Percentiles rank a stretch among this genome's conserved stretches.
These are phyloP conservation scores for Coregonus sp. DNA, from an alignment of 2,797 vertebrate species.

Conservation along the genomic window DNA sequence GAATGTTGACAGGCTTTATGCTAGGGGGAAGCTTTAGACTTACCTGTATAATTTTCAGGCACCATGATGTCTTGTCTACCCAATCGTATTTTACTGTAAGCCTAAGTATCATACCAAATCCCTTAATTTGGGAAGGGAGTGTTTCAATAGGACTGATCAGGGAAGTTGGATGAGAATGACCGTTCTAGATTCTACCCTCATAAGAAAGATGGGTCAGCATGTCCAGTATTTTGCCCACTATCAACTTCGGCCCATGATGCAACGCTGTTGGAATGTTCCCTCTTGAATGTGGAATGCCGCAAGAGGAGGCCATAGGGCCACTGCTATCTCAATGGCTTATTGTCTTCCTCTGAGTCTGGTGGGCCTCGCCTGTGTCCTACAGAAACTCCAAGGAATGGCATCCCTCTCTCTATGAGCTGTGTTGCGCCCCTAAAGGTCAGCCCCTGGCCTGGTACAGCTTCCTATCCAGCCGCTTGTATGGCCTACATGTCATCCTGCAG, in stretches of 20 bases:
- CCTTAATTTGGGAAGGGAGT: neutral
- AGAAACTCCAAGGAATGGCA: constrained; percentile 45
- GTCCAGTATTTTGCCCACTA: constrained; percentile 44
- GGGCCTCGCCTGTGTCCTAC: constrained; percentile 30
- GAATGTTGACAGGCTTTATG: too few relatives aligned
- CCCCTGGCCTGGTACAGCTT: neutral
- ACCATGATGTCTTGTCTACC: neutral
- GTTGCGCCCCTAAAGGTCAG: constrained; percentile 22
- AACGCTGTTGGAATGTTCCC: constrained; percentile 68
- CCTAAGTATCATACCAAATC: neutral
- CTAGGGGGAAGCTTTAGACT: neutral
- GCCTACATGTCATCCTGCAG: neutral
- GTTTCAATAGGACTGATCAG: neutral
- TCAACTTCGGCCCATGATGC: constrained; percentile 61
- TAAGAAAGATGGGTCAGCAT: constrained; percentile 34
- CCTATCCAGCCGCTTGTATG: neutral
- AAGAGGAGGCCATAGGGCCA: constrained; percentile 59
- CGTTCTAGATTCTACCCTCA: constrained; percentile 17
- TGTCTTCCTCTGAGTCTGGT: constrained; percentile 42
- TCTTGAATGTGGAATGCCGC: constrained; percentile 67
- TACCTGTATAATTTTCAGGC: neutral
- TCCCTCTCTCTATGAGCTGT: constrained; percentile 23
- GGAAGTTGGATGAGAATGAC: neutral
- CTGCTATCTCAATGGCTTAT: constrained; percentile 52
- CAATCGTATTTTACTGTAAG: neutral